Percentiles rank a stretch among this genome's conserved stretches.
These are phyloP conservation scores for Microplitis mediator DNA, from an alignment of 1,140 invertebrate species.

Conservation along the genomic window DNA sequence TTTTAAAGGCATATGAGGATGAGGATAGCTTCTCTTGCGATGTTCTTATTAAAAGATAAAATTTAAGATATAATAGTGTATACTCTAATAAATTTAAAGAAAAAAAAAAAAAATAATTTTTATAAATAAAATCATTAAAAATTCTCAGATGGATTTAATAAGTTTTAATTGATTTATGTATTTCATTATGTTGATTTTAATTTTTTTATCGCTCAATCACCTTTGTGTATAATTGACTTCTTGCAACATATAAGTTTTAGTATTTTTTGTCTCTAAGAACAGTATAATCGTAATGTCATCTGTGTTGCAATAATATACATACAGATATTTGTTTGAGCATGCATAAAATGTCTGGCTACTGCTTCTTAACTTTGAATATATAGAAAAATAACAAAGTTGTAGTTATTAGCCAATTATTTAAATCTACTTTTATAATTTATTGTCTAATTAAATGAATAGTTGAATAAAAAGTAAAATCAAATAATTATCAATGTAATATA, in stretches of 20 bases:
- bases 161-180: not conserved
- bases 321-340: not conserved
- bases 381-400: not conserved
- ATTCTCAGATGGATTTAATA: not conserved
- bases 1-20: conserved; percentile 70
- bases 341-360: not conserved
- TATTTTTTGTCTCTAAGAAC: not conserved
- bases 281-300: not conserved
- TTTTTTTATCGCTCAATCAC: not conserved
- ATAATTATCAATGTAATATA: too few relatives aligned
- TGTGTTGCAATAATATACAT: not conserved
- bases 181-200: not conserved
- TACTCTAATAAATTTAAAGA: not conserved
- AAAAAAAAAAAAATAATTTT: conserved; percentile 5
- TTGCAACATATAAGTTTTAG: not conserved
- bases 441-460: too few relatives aligned
- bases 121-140: too few relatives aligned
- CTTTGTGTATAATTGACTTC: too few relatives aligned
- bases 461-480: too few relatives aligned
- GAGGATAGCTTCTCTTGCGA: conserved; percentile 70
- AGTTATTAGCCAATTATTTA: too few relatives aligned
- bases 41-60: conserved; percentile 61
- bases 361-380: not conserved
- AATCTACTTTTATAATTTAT: too few relatives aligned
- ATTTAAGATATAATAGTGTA: too few relatives aligned